Conservation (phyloP, 2,113 vertebrate genomes). For the Micromys minutus region DNA sequence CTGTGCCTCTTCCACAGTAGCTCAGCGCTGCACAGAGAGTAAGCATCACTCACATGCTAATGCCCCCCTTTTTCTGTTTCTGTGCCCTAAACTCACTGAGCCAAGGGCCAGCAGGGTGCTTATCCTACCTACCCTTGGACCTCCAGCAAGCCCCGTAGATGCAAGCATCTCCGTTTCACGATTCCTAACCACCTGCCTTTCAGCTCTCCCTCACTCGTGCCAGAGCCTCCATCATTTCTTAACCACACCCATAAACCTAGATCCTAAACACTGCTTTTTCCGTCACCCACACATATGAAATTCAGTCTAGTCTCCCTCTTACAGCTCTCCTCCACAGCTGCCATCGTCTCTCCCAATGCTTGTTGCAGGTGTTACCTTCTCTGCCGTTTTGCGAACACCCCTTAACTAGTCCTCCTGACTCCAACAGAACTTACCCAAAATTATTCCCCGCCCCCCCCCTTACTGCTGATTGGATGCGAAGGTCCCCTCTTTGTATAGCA, state of each 20-base stretch:
- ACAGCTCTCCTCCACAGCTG: neutral
- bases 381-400: neutral
- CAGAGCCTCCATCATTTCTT: neutral
- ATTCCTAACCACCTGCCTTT: neutral
- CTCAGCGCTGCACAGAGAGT: neutral
- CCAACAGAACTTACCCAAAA: neutral
- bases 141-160: neutral
- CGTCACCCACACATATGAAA: neutral
- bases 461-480: neutral
- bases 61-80: neutral
- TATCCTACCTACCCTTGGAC: too few species aligned
- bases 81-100: neutral
- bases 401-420: neutral
- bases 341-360: neutral
- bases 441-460: too few species aligned
- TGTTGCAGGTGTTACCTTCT: too few species aligned
- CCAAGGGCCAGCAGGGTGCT: neutral
- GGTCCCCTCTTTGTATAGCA: neutral
- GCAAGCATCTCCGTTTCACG: neutral
- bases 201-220: neutral
- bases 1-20: neutral
- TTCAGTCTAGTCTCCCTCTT: neutral
- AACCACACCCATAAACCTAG: neutral
- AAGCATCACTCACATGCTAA: neutral
- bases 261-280: neutral